phyloP scores from a whole-genome alignment of 2,113 vertebrate species.

The Nothobranchius kuhntae region DNA sequence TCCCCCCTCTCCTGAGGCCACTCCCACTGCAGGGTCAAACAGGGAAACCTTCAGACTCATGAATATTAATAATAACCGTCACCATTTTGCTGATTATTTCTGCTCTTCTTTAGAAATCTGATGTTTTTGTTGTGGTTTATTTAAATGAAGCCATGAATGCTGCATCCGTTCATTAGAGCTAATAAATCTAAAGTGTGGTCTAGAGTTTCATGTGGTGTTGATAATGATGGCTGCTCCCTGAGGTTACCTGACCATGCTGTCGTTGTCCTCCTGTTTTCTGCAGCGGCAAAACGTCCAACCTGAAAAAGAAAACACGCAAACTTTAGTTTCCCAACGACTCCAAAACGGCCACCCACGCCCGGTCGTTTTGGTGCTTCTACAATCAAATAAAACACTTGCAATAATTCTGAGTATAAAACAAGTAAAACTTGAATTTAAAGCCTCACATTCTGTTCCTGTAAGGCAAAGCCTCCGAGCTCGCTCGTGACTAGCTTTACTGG shows the following conservation, averaged over 20 bases:
- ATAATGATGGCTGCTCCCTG: conserved; percentile 36
- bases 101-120: conserved; percentile 29
- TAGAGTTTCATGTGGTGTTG: conserved; percentile 1
- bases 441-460: not conserved
- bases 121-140: conserved; percentile 20
- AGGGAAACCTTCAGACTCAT: conserved; percentile 25
- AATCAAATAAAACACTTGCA: conserved; percentile 19
- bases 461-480: too few species aligned
- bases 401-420: conserved; percentile 24
- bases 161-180: conserved; percentile 1
- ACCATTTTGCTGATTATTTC: conserved; percentile 49
- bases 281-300: conserved; percentile 28
- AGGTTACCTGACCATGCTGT: conserved; percentile 34
- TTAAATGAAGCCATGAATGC: conserved; percentile 32
- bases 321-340: not conserved
- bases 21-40: conserved; percentile 40
- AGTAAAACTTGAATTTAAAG: conserved; percentile 41
- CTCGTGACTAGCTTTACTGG: too few species aligned
- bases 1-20: conserved; percentile 14
- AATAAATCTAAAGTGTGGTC: too few species aligned
- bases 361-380: conserved; percentile 11
- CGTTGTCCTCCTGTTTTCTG: not conserved
- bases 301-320: conserved; percentile 6
- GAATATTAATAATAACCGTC: conserved; percentile 40
- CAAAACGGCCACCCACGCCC: conserved; percentile 30